Base-by-base conservation (phyloP, 1,140 invertebrate genomes). In the Drosophila ambigua region DNA sequence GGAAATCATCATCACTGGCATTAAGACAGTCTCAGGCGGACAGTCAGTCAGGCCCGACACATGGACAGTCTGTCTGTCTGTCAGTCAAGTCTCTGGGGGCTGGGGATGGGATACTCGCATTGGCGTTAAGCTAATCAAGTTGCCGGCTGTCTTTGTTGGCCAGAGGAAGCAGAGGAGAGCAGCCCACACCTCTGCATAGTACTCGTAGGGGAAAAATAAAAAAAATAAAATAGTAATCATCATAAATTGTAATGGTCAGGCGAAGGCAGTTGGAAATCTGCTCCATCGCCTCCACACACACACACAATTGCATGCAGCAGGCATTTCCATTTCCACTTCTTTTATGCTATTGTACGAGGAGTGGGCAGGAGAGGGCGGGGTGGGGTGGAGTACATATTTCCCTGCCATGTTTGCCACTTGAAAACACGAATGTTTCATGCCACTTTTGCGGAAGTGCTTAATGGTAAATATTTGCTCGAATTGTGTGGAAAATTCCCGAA, bases 41-140 rank as follows among this genome's bases (percentile, higher is more conserved):
- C 23, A 63, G 61, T 45, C 63, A 54, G 52, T 53, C 51, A 44
- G 15, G 43, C 9, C 4, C 35, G 11, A 13, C 35, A 2, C 11
- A 39, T 39, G 9, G 58, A 31, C 48, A 26, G 64, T 35, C 48
- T 48, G 64, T 67, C 64, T 53, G 61, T 61, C 48, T 39, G 64
- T 67, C 64, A 66, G 61, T 68, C 67, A 73, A 66, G 45, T 13
- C 35, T 57, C 41, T 60, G 65, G 62, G 62, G 24, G 63, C 48
- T 55, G 20, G 20, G 20, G 20, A 20, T 20, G 20, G 23, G 23
- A 24, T 24, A 24, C 23, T 24, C 23, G 23, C 23, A 58, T 84
- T 72, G 53, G 66, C 77, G 80, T 67, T 84, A 88, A 82, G 80
- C 80, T 84, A 87, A 87, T 85, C 82, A 82, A 87, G 76, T 79